Evolutionary conservation across 2,888 invertebrate species (phyloP).

Genomic region (Torymus aiolomorphi): DNA sequence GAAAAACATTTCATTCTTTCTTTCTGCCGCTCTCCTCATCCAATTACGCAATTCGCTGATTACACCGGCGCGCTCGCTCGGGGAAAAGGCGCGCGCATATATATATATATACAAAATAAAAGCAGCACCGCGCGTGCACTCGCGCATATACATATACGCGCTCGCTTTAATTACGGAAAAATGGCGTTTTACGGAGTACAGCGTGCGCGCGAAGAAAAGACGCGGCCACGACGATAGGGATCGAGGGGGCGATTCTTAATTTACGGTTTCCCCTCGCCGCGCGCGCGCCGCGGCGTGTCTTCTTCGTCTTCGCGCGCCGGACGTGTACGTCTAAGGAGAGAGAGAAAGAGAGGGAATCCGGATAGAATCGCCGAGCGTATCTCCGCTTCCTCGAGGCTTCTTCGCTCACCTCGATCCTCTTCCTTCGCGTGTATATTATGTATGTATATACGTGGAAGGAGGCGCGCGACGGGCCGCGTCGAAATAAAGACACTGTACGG

Average conservation of each 20-base stretch:
- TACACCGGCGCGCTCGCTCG: background rate
- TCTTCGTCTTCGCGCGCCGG: background rate
- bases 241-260: conserved; percentile 38
- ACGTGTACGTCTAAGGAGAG: background rate
- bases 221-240: background rate
- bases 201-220: background rate
- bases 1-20: too few species aligned
- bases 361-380: conserved; percentile 67
- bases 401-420: too few species aligned
- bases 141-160: background rate
- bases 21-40: background rate
- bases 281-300: too few species aligned
- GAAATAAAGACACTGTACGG: too few species aligned
- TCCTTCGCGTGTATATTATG: too few species aligned
- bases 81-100: too few species aligned
- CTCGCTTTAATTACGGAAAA: conserved; percentile 48
- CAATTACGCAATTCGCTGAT: background rate
- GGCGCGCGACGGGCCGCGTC: too few species aligned
- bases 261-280: conserved; percentile 31
- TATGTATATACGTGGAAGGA: too few species aligned
- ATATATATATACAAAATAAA: too few species aligned
- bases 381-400: conserved; percentile 68
- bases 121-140: background rate
- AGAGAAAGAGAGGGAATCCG: conserved; percentile 31
- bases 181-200: conserved; percentile 42